phyloP scores from a whole-genome alignment of 2,888 invertebrate genomes.

The Amiota mariae region DNA sequence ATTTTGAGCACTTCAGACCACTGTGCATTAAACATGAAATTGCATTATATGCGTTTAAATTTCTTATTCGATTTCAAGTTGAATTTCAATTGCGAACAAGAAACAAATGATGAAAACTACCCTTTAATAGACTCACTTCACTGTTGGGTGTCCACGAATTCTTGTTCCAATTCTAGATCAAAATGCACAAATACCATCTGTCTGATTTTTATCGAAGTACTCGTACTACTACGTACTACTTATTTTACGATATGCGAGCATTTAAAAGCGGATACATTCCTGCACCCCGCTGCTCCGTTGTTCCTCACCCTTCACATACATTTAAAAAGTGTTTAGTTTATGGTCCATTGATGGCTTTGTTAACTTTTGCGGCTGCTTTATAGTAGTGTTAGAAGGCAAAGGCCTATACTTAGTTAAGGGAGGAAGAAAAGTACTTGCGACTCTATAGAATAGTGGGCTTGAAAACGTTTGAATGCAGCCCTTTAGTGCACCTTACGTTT shows the following conservation, averaged over 20 bases:
- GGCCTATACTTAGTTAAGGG: background rate
- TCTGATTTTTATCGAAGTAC: constrained; percentile 59
- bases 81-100: constrained; percentile 59
- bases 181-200: constrained; percentile 59
- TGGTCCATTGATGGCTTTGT: constrained; percentile 72
- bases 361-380: constrained; percentile 60
- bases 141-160: constrained; percentile 18
- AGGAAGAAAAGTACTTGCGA: constrained; percentile 10
- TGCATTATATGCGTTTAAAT: constrained; percentile 41
- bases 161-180: background rate
- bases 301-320: constrained; percentile 36
- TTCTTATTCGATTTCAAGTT: constrained; percentile 38
- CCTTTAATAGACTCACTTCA: constrained; percentile 65
- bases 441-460: constrained; percentile 35
- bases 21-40: constrained; percentile 50
- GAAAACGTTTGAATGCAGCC: constrained; percentile 15
- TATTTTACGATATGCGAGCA: constrained; percentile 25
- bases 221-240: background rate
- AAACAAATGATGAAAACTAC: constrained; percentile 72
- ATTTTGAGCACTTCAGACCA: constrained; percentile 28
- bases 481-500: constrained; percentile 64
- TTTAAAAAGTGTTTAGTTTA: constrained; percentile 73
- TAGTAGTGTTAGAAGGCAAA: background rate
- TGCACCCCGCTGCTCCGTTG: background rate
- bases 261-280: constrained; percentile 37